Evolutionary conservation across 2,797 vertebrate species (phyloP), one percentile per base, ranked within the genome.

Genomic region (Hypotaenidia philippensis): DNA sequence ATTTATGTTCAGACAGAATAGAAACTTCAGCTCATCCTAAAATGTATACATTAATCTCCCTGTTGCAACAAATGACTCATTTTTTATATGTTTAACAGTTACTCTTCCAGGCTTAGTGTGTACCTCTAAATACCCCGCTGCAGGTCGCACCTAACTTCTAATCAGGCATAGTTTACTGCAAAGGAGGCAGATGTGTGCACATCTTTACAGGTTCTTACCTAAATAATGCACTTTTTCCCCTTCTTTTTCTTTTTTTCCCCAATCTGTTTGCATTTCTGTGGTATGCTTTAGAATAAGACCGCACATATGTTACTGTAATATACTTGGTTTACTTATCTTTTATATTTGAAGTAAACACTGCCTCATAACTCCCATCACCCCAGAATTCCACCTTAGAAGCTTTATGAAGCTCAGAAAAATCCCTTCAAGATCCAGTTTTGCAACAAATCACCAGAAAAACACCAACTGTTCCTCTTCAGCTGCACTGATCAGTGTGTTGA

Each of bases 391-490:
- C 57, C 66, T 92, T 16, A 56, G 23, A 25, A 91, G 8, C 31
- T 12, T 31, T 49, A 31, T 11, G 25, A 79, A 74, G 65, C 44
- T 60, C 56, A 90, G 45, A 56, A 32, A 83, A 83, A 83, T 59
- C 77, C 45, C 17, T 50, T 55, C 38, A 79, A 50, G 65, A 78
- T 65, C 9, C 17, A 53, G 29, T 76, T 84, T 79, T 93, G 57
- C 71, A 53, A 31, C 3, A 45, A 27, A 69, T 87, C 70, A 59
- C 60, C 65, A 89, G 90, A 71, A 87, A 88, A 86, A n/a, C 40
- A 78, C 31, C 32, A 85, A 38, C 65, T 71, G 65, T 84, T 57
- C 19, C 57, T 57, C 31, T 68, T 93, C 50, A 76, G 57, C 29
- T 84, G 53, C 47, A 47, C 41, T 65, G 29, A 53, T 92, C 12